These are phyloP conservation scores for Hoplodrina blanda DNA, from an alignment of 2,888 invertebrate genomes.

Conservation along the genomic window DNA sequence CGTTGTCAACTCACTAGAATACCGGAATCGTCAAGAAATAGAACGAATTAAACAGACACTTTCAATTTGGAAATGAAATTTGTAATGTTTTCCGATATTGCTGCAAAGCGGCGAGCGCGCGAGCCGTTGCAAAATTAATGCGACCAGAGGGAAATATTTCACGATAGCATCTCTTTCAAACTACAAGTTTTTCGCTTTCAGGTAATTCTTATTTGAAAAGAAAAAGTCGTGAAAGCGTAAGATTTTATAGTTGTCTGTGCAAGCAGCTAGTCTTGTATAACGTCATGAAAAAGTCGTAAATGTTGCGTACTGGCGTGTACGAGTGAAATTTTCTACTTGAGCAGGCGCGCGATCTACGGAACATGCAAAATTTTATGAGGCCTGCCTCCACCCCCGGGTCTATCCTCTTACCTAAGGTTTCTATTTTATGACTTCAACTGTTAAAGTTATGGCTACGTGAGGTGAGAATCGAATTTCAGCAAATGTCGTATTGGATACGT, in stretches of 20 bases:
- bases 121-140: constrained; percentile 68
- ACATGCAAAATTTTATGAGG: constrained; percentile 85
- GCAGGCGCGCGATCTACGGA: constrained; percentile 78
- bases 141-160: constrained; percentile 67
- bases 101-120: constrained; percentile 54
- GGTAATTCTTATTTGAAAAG: constrained; percentile 67
- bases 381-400: constrained; percentile 69
- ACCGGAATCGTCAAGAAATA: constrained; percentile 40
- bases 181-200: constrained; percentile 62
- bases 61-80: constrained; percentile 65
- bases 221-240: constrained; percentile 71
- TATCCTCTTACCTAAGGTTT: constrained; percentile 68
- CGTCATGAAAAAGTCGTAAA: constrained; percentile 87
- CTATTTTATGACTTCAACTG: constrained; percentile 74
- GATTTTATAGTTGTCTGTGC: constrained; percentile 81
- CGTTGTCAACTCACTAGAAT: constrained; percentile 53
- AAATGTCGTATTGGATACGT: constrained; percentile 54
- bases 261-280: constrained; percentile 78
- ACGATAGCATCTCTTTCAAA: constrained; percentile 61
- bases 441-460: constrained; percentile 71
- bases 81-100: constrained; percentile 67
- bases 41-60: constrained; percentile 55
- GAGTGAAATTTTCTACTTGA: constrained; percentile 84
- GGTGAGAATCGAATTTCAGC: constrained; percentile 61
- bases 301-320: constrained; percentile 81